Evolutionary conservation across 2,797 vertebrate species (phyloP).

Genomic region (Synaphobranchus kaupii): DNA sequence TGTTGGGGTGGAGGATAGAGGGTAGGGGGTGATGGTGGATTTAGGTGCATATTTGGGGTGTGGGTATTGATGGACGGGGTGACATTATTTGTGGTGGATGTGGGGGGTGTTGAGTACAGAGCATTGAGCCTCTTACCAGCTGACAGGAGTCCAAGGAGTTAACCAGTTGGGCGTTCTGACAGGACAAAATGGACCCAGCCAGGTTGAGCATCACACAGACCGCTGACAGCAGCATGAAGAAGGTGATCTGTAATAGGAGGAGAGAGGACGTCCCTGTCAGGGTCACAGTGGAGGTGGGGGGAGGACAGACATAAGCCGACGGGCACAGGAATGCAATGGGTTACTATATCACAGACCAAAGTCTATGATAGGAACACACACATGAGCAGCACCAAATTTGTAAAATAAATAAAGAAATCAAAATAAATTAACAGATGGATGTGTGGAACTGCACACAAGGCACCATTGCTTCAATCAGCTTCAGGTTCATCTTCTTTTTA

Average conservation of each 20-base stretch:
- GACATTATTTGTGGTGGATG: neutral
- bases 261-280: constrained; percentile 7
- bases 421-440: neutral
- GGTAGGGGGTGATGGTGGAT: neutral
- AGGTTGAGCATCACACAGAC: constrained; percentile 98
- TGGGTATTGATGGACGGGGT: neutral
- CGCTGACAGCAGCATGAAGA: constrained; percentile 97
- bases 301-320: constrained; percentile 19
- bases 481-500: neutral
- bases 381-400: neutral
- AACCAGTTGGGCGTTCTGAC: constrained; percentile 97
- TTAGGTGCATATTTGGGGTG: neutral
- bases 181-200: constrained; percentile 96
- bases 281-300: neutral
- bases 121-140: constrained; percentile 78
- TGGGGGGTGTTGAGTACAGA: neutral
- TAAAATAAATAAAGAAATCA: neutral
- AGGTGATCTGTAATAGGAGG: constrained; percentile 82
- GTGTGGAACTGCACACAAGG: neutral
- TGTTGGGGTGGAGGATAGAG: neutral
- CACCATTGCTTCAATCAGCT: neutral
- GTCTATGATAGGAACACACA: neutral
- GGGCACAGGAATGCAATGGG: neutral
- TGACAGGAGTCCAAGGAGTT: constrained; percentile 94
- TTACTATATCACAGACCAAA: too few relatives aligned